Evolutionary conservation across 2,797 vertebrate genomes (phyloP).

Genomic region (Falco berigora): DNA sequence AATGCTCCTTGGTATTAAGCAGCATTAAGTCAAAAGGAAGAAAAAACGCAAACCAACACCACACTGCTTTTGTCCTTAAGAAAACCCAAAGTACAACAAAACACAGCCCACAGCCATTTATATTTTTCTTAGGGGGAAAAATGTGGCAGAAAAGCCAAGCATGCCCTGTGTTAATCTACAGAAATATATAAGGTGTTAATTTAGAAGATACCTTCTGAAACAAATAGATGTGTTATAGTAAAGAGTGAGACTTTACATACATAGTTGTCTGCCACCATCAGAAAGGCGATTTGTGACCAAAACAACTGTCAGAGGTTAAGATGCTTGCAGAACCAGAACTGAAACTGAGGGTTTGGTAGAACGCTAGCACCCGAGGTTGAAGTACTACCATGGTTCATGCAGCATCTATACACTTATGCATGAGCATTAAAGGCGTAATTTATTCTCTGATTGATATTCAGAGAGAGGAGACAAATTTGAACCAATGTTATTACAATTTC

Average conservation of each 20-base stretch:
- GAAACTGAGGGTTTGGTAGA: background rate
- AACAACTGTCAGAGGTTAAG: background rate
- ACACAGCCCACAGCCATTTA: background rate
- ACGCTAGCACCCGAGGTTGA: background rate
- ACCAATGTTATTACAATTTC: background rate
- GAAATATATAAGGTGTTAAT: background rate
- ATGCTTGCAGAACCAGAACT: background rate
- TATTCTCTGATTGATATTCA: background rate
- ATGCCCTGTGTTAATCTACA: background rate
- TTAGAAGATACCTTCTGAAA: background rate
- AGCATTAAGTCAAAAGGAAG: background rate
- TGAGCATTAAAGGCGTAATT: background rate
- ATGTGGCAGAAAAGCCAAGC: background rate
- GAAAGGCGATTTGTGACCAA: background rate
- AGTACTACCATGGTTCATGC: background rate
- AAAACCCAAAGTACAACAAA: background rate
- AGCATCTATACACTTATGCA: background rate
- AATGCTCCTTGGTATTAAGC: background rate
- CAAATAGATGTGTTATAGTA: background rate
- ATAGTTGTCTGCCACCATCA: accelerated
- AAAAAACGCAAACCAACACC: background rate
- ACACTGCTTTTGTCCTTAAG: background rate
- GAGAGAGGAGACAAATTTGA: background rate
- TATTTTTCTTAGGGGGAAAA: background rate
- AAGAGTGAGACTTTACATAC: background rate